Conservation (phyloP, 2,888 invertebrate genomes). For the Thereva unica region DNA sequence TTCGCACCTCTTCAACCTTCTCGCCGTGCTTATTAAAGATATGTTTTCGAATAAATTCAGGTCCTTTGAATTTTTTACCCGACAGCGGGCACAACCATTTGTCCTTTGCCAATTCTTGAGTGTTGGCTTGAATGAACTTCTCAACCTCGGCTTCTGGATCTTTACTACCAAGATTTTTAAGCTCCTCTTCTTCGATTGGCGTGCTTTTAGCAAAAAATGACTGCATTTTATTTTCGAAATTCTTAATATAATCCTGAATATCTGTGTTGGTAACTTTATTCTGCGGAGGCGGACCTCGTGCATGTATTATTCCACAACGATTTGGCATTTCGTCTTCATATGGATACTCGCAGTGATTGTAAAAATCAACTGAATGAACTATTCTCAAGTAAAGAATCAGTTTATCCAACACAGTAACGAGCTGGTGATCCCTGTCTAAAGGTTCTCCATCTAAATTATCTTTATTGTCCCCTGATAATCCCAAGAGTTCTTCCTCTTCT, state of each 20-base stretch:
- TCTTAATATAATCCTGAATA: slow-evolving; percentile 70
- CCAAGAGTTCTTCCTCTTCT: slow-evolving; percentile 93
- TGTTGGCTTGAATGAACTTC: slow-evolving; percentile 93
- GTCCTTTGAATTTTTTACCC: slow-evolving; percentile 98
- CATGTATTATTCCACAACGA: slow-evolving; percentile 97
- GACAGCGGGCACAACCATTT: slow-evolving; percentile 99
- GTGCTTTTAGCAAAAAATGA: slow-evolving; percentile 82
- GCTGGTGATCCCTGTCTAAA: slow-evolving; percentile 72
- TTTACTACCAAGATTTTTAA: slow-evolving; percentile 83
- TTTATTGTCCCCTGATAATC: slow-evolving; percentile 62
- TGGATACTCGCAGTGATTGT: slow-evolving; percentile 98
- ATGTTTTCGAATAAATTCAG: slow-evolving; percentile 98
- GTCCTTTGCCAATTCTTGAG: slow-evolving; percentile 95
- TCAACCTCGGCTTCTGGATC: slow-evolving; percentile 70
- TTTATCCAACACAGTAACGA: slow-evolving; percentile 74
- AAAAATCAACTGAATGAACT: slow-evolving; percentile 98
- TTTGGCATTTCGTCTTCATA: slow-evolving; percentile 99
- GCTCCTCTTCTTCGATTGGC: slow-evolving; percentile 75
- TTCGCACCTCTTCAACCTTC: slow-evolving; percentile 95
- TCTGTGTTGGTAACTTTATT: slow-evolving; percentile 67
- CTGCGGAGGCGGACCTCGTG: slow-evolving; percentile 84
- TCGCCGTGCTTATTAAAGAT: slow-evolving; percentile 97
- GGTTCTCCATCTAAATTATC: slow-evolving; percentile 60
- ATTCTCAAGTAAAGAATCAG: slow-evolving; percentile 91
- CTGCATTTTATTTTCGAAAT: slow-evolving; percentile 90